Base-by-base conservation (phyloP, 2,888 invertebrate genomes). In the Anodontia alba region DNA sequence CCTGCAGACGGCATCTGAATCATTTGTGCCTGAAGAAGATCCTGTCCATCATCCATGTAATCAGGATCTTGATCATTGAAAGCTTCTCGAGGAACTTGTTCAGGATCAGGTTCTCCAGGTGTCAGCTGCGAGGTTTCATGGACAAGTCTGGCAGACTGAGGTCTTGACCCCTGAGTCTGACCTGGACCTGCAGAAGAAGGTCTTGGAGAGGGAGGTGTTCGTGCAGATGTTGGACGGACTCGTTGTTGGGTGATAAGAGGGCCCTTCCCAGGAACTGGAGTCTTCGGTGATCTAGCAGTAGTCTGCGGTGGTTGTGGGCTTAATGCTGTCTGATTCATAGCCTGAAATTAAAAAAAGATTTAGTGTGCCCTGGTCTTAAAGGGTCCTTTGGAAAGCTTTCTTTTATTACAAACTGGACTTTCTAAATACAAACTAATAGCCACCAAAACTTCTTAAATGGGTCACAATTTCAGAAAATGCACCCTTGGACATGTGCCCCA, bases 121-220 rank as follows among this genome's bases (percentile, higher is more conserved):
- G 8, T 43, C 3, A 54, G n/a, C 26, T 62, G 26, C 1, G 38
- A 42, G 20, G 5, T 29, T 17, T 20, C 2, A 42, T 36, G 49
- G 7, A 43, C 49, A 62, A 71, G 57, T 51, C 54, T 84, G 43
- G 84, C 84, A 62, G 81, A 81, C 57, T 79, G 74, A 43, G 84
- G 84, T 54, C 84, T 77, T 12, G 84, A 80, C 12, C 78, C 84
- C 29, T 76, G 70, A 8, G 31, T 49, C 38, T 70, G 81, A 76
- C 72, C 71, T 49, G 71, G 66, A 33, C 76, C 74, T 23, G 77
- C 81, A 31, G 84, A 81, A 12, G 84, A 78, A 31, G 84, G 81
- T 69, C 84, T 70, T 8, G 84, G 84, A 5, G 84, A 77, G 2
- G 80, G 75, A 51, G 84, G 84, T 20, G 84, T 78, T 43, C 81